phyloP scores from a whole-genome alignment of 2,888 invertebrate species.

The Tenthredo scrophulariae region DNA sequence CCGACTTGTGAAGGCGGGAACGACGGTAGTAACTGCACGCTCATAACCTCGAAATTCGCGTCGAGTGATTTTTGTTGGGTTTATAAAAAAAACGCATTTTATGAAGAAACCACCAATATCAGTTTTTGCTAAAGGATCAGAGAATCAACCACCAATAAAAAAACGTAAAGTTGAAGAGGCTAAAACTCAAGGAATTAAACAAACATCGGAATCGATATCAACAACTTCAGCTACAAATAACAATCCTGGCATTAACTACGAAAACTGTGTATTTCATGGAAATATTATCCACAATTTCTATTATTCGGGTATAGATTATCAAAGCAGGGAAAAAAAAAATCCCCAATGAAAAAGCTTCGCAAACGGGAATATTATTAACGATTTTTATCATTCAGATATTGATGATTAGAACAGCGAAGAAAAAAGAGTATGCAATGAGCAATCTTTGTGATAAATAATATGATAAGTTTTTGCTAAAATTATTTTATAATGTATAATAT shows the following conservation, averaged over 20 bases:
- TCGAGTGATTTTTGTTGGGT: no score
- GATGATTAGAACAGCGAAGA: slow-evolving; percentile 35
- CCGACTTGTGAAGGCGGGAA: no score
- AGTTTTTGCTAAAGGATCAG: slow-evolving; percentile 52
- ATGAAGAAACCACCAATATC: slow-evolving; percentile 49
- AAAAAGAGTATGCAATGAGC: slow-evolving; percentile 36
- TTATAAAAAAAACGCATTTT: slow-evolving; percentile 30
- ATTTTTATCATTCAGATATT: not conserved
- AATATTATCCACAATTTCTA: slow-evolving; percentile 55
- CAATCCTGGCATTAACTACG: slow-evolving; percentile 51
- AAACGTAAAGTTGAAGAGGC: slow-evolving; percentile 36
- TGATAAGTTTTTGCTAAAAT: not conserved
- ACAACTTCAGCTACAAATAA: slow-evolving; percentile 45
- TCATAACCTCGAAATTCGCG: no score
- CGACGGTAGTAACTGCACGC: no score
- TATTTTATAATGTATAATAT: not conserved
- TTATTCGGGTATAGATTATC: slow-evolving; percentile 36
- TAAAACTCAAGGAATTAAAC: slow-evolving; percentile 43
- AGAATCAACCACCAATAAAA: slow-evolving; percentile 54
- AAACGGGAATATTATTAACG: slow-evolving; percentile 54
- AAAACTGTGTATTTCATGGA: slow-evolving; percentile 55
- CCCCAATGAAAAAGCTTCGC: slow-evolving; percentile 38
- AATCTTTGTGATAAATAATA: slow-evolving; percentile 49
- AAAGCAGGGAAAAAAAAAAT: slow-evolving; percentile 37
- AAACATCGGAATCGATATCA: slow-evolving; percentile 50